phyloP scores from a whole-genome alignment of 2,797 vertebrate genomes.

The Cercopithecus petaurista region DNA sequence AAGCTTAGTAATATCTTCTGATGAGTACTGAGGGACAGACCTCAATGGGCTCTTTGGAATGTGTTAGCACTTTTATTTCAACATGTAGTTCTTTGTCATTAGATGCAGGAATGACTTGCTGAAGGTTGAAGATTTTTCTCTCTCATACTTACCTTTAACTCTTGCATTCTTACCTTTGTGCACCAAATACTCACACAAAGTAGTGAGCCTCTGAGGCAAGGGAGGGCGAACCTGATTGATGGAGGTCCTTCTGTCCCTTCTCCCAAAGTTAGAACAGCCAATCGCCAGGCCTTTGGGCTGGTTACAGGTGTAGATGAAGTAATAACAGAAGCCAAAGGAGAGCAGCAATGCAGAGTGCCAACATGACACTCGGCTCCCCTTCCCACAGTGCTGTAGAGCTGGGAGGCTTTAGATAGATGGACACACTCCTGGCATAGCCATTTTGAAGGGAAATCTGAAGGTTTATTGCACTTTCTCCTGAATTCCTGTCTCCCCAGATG shows the following conservation, averaged over 20 bases:
- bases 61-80: neutral
- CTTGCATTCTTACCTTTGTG: neutral
- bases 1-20: neutral
- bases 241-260: neutral
- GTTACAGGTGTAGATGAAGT: neutral
- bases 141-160: neutral
- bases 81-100: neutral
- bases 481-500: conserved; percentile 16
- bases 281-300: neutral
- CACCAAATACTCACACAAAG: neutral
- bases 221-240: neutral
- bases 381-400: no score
- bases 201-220: no score
- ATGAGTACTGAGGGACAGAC: neutral
- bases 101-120: neutral
- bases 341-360: neutral
- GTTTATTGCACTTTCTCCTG: neutral
- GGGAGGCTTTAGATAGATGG: neutral
- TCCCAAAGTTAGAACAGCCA: neutral
- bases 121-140: neutral
- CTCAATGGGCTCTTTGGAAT: neutral
- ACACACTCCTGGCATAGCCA: neutral
- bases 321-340: neutral
- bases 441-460: neutral
- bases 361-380: fast-evolving